These are phyloP conservation scores for Nycticebus coucang DNA, from an alignment of 2,113 vertebrate species.

Conservation along the genomic window DNA sequence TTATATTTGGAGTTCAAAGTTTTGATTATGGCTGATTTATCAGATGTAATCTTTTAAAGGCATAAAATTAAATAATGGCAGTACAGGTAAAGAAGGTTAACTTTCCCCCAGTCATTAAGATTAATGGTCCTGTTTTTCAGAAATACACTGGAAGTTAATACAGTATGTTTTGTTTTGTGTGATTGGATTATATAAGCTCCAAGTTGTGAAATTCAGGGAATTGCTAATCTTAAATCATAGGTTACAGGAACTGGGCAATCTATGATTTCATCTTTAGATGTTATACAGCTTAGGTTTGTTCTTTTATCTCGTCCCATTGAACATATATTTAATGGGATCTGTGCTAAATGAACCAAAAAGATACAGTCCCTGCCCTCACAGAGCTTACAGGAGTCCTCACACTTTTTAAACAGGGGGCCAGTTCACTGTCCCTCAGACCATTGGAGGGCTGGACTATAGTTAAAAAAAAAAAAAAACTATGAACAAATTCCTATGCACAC, in stretches of 20 bases:
- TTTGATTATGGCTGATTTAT: conserved; percentile 71
- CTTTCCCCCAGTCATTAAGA: conserved; percentile 49
- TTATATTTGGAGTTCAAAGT: conserved; percentile 71
- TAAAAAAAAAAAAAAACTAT: too few relatives aligned
- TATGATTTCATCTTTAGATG: neutral
- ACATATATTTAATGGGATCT: neutral
- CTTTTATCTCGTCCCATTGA: neutral
- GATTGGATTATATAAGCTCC: neutral
- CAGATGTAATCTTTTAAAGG: conserved; percentile 68
- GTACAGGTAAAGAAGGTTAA: conserved; percentile 49
- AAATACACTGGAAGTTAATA: neutral
- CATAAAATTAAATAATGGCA: conserved; percentile 68
- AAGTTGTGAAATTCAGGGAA: neutral
- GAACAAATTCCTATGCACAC: too few relatives aligned
- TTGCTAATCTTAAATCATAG: neutral
- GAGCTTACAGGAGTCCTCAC: neutral
- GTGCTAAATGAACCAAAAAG: neutral
- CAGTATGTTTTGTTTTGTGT: neutral
- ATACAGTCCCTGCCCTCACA: neutral
- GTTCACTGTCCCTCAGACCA: too few relatives aligned
- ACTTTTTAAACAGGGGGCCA: too few relatives aligned
- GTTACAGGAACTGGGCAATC: neutral
- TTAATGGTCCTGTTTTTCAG: conserved; percentile 11
- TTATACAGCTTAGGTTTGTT: neutral
- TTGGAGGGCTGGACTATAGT: too few relatives aligned